Conservation (phyloP, 2,113 vertebrate genomes). For the Chaenogobius annularis region DNA sequence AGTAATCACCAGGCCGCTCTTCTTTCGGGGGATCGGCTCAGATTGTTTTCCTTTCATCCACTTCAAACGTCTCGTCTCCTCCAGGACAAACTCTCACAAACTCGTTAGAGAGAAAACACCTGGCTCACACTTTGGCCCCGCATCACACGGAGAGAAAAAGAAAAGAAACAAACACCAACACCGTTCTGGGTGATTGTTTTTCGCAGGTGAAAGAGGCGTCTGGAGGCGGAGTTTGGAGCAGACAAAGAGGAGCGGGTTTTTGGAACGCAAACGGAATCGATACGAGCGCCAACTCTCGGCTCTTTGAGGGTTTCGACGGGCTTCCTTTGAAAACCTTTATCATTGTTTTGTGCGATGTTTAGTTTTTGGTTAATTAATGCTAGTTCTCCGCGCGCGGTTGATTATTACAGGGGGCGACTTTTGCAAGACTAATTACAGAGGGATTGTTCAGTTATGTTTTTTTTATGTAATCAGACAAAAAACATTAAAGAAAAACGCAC, state of each 20-base stretch:
- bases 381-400: too few species aligned
- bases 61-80: conserved; percentile 70
- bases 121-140: conserved; percentile 53
- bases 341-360: background rate
- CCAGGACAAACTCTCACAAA: conserved; percentile 61
- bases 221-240: conserved; percentile 59
- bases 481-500: too few species aligned
- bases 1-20: conserved; percentile 69
- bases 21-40: conserved; percentile 48
- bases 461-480: too few species aligned
- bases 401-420: too few species aligned
- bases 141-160: conserved; percentile 50
- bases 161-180: background rate
- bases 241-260: conserved; percentile 51
- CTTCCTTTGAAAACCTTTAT: background rate
- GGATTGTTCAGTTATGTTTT: too few species aligned
- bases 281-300: conserved; percentile 19
- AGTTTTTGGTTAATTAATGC: too few species aligned
- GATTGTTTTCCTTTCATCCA: conserved; percentile 67
- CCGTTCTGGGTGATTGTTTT: conserved; percentile 54
- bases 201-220: conserved; percentile 60
- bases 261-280: conserved; percentile 59
- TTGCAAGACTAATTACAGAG: too few species aligned
- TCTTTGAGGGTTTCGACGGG: background rate
- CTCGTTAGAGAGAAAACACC: conserved; percentile 64